Evolutionary conservation across 2,113 vertebrate genomes (phyloP).

Genomic region (Pica pica): DNA sequence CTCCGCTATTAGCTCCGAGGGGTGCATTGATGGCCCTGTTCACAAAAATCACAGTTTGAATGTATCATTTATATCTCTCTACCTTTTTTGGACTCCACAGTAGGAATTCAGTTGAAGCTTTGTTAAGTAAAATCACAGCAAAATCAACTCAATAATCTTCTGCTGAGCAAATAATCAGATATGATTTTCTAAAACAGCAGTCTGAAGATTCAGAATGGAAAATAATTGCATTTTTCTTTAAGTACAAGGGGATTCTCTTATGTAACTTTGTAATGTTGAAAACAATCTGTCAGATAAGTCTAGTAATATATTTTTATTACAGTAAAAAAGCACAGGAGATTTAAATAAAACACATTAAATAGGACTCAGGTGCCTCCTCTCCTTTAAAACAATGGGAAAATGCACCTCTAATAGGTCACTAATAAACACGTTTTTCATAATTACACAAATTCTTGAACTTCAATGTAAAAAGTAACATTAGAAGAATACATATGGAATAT

Average conservation of each 20-base stretch:
- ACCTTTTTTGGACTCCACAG: constrained; percentile 88
- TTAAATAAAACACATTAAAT: neutral
- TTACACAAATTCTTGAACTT: neutral
- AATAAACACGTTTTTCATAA: neutral
- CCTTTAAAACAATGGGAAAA: neutral
- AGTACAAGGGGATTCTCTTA: constrained; percentile 82
- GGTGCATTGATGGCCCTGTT: constrained; percentile 99
- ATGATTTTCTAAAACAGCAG: constrained; percentile 94
- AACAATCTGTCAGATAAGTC: constrained; percentile 74
- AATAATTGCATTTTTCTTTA: constrained; percentile 94
- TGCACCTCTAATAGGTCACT: neutral
- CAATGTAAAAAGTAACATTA: neutral
- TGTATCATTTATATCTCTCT: constrained; percentile 89
- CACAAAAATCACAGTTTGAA: constrained; percentile 95
- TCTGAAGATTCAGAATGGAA: constrained; percentile 92
- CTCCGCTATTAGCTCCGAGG: constrained; percentile 99
- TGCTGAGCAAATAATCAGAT: constrained; percentile 98
- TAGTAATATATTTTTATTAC: constrained; percentile 73
- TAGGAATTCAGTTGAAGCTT: constrained; percentile 91
- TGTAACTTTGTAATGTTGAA: constrained; percentile 82
- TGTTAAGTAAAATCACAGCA: constrained; percentile 96
- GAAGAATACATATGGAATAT: neutral
- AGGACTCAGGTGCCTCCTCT: neutral
- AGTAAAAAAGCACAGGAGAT: constrained; percentile 43
- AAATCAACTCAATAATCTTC: constrained; percentile 99